These are phyloP conservation scores for Trichogramma dendrolimi DNA, from an alignment of 2,888 invertebrate genomes.

Conservation along the genomic window DNA sequence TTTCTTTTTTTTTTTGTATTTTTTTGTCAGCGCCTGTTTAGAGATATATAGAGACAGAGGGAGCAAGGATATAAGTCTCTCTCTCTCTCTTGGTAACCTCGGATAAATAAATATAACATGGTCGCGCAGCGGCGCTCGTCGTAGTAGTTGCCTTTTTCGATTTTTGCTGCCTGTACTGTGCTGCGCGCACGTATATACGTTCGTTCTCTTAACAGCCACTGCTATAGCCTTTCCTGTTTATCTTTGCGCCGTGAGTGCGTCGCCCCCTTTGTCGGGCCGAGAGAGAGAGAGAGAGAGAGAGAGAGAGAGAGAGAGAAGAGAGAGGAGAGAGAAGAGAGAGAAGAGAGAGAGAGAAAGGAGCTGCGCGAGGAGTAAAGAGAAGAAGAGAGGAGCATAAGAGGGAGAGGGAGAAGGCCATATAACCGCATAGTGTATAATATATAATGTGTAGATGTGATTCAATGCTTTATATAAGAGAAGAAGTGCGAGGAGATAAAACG, in stretches of 20 bases:
- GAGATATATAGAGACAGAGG: no score
- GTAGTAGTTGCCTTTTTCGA: neutral
- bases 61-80: conserved; percentile 3
- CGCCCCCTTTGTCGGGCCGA: neutral
- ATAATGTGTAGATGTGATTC: conserved; percentile 3
- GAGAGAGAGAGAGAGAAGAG: neutral
- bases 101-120: conserved; percentile 12
- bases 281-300: neutral
- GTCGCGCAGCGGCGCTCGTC: neutral
- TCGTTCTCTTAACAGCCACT: neutral
- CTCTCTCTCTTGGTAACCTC: neutral
- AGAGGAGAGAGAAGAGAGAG: neutral
- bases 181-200: neutral
- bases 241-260: neutral
- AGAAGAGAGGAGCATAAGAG: neutral
- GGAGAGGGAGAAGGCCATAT: no score
- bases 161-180: no score
- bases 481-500: conserved; percentile 10
- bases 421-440: no score
- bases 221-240: no score
- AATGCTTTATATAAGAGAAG: neutral
- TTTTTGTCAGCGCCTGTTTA: no score
- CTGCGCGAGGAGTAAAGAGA: neutral
- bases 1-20: no score
- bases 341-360: neutral